Conservation (phyloP, 2,797 vertebrate genomes). For the Antennarius maculatus region DNA sequence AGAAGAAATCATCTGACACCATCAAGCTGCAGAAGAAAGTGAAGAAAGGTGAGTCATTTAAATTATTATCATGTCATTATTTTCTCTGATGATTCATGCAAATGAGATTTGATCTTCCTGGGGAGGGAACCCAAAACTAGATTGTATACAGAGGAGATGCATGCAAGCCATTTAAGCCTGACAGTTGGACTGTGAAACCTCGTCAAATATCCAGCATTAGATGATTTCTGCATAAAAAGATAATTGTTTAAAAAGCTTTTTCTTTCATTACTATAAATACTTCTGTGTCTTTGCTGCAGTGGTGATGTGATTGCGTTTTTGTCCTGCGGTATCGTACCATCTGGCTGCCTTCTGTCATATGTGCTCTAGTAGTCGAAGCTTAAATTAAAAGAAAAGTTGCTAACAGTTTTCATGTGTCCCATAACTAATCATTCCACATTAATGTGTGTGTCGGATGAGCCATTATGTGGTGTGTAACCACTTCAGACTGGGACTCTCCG, state of each 20-base stretch:
- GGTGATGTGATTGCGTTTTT: no score
- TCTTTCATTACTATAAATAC: no score
- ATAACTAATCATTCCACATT: slow-evolving; percentile 24
- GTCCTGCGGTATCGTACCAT: no score
- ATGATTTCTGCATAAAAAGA: no score
- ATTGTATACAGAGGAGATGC: background rate
- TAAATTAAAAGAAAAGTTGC: slow-evolving; percentile 17
- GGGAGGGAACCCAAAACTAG: no score
- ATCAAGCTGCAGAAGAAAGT: slow-evolving; percentile 89
- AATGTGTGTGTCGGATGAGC: slow-evolving; percentile 23
- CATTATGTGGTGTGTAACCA: slow-evolving; percentile 61
- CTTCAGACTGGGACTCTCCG: slow-evolving; percentile 51
- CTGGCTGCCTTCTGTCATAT: no score
- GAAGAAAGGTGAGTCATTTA: slow-evolving; percentile 82
- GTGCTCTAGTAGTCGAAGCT: background rate
- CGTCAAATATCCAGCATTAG: slow-evolving; percentile 1
- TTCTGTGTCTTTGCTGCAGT: background rate
- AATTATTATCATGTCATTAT: no score
- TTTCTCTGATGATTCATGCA: no score
- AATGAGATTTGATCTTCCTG: no score
- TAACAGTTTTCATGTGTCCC: slow-evolving; percentile 45
- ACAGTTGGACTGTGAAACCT: slow-evolving; percentile 33
- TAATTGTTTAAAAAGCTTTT: no score
- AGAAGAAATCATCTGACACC: slow-evolving; percentile 89
- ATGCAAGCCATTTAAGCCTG: background rate